Evolutionary conservation across 2,888 invertebrate species (phyloP), one percentile per base, ranked within the genome.

Genomic region (Parnassius orleans): DNA sequence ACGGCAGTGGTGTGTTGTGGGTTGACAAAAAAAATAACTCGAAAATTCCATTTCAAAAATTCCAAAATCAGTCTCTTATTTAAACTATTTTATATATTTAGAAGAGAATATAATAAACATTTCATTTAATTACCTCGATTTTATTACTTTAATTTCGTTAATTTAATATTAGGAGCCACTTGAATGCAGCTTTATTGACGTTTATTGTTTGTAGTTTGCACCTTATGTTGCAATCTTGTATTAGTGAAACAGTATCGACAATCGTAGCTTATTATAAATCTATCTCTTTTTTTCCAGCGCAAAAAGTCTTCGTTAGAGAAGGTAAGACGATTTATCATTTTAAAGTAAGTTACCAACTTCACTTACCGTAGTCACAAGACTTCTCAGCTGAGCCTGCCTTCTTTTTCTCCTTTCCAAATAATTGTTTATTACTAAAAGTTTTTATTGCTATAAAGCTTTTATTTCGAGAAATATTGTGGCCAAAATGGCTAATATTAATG

Each of bases 401-500:
- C 70, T 69, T 76, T 63, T 80, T 79, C 76, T 79, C 76, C 80
- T 83, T 83, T 83, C 76, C 70, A 74, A 73, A 83, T 67, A 69
- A 68, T 68, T 67, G 5, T 71, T 68, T 66, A 70, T 66, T 55
- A 53, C 44, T 70, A 66, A 66, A 68, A 69, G 69, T 67, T 66
- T 65, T 67, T 53, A 64, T 69, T 70, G 60, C 66, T 67, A 66
- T 63, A 62, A 61, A 68, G 69, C 59, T 60, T 66, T 15, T 61
- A 65, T 69, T 72, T 69, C 65, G 57, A 64, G 11, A 51, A 68
- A 64, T 62, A 74, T 71, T 73, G 55, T 77, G 83, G 88, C 88
- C 88, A 88, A 83, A 84, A 92, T 92, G 91, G 90, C 91, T 87
- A 84, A 88, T 72, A 78, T 92, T 66, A 92, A 93, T 79, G 94